Evolutionary conservation across 2,113 vertebrate genomes (phyloP).

Genomic region (Porphyrio hochstetteri): DNA sequence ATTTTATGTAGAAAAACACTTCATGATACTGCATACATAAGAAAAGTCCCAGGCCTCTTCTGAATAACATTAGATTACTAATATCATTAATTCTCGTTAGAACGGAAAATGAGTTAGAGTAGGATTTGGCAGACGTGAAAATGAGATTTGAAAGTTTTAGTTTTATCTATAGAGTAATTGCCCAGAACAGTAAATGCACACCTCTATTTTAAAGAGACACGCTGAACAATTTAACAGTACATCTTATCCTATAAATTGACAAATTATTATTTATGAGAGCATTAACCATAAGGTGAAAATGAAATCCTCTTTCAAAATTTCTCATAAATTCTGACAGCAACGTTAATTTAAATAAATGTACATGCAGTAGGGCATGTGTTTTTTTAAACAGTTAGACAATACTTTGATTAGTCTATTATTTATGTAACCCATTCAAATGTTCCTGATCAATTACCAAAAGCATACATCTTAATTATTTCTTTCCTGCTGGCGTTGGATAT

Average conservation of each 20-base stretch:
- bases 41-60: not conserved
- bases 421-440: slow-evolving; percentile 57
- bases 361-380: not conserved
- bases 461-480: slow-evolving; percentile 59
- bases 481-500: slow-evolving; percentile 21
- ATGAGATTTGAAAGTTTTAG: not conserved
- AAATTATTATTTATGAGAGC: slow-evolving; percentile 57
- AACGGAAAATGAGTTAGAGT: not conserved
- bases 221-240: not conserved
- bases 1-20: not conserved
- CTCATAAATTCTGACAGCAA: slow-evolving; percentile 44
- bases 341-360: slow-evolving; percentile 59
- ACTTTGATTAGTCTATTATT: slow-evolving; percentile 63
- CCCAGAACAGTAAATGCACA: not conserved
- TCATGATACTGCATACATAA: not conserved
- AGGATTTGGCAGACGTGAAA: not conserved
- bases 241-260: not conserved
- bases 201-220: not conserved
- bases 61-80: not conserved
- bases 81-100: not conserved
- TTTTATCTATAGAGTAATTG: slow-evolving; percentile 2
- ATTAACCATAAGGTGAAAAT: slow-evolving; percentile 52
- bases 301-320: slow-evolving; percentile 50
- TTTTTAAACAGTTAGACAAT: slow-evolving; percentile 18
- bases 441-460: slow-evolving; percentile 50